These are phyloP conservation scores for Acanthosepion lycidas DNA, from an alignment of 2,888 invertebrate species.

Conservation along the genomic window DNA sequence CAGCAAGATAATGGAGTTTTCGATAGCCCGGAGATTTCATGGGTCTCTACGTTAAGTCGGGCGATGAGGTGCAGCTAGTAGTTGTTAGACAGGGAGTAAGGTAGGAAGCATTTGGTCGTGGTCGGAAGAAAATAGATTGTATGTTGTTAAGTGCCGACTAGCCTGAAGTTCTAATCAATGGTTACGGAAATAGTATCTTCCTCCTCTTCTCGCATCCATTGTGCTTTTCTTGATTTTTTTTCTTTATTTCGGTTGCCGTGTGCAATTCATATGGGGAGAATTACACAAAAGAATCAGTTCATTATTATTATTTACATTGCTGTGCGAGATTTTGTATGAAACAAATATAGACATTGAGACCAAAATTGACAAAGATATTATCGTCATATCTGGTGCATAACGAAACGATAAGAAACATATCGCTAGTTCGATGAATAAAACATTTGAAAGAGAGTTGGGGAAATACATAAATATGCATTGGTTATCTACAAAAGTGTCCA, in stretches of 20 bases:
- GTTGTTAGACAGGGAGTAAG: background rate
- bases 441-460: background rate
- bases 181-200: background rate
- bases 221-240: background rate
- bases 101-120: background rate
- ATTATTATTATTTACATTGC: no score
- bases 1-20: background rate
- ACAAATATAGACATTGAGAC: no score
- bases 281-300: no score
- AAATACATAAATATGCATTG: background rate
- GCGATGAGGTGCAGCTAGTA: background rate
- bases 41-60: background rate
- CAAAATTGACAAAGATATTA: no score
- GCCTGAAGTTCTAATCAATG: background rate
- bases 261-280: no score
- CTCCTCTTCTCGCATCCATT: background rate
- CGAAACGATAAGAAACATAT: no score
- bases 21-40: constrained; percentile 14
- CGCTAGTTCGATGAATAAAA: no score
- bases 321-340: no score
- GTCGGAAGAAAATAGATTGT: constrained; percentile 33
- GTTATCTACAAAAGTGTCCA: no score
- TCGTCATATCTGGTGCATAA: no score
- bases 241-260: no score
- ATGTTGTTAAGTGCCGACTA: background rate